Percentiles rank a stretch among this genome's conserved stretches.
These are phyloP conservation scores for Montipora sp. DNA, from an alignment of 64 coral and sea anemone species.

Conservation along the genomic window DNA sequence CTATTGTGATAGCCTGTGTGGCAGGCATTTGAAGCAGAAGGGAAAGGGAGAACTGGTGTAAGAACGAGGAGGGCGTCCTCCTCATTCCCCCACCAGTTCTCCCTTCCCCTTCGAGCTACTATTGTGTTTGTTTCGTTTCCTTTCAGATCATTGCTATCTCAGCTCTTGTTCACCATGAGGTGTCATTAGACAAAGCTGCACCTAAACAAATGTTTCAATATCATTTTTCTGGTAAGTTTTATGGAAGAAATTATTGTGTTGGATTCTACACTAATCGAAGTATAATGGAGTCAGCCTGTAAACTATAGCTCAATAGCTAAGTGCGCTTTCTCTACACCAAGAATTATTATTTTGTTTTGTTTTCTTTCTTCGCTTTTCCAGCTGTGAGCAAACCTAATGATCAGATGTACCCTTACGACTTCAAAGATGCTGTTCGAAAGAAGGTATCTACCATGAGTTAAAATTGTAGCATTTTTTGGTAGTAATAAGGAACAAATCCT, in stretches of 20 bases:
- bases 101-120: neutral
- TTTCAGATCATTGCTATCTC: constrained; percentile 70
- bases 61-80: no score
- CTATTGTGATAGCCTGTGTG: no score
- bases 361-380: constrained; percentile 24
- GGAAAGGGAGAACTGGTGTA: no score
- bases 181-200: constrained; percentile 83
- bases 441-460: constrained; percentile 44
- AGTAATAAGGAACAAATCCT: no score
- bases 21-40: no score
- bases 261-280: no score
- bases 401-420: constrained; percentile 93
- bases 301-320: no score
- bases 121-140: neutral
- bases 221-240: constrained; percentile 87
- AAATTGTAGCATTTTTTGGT: neutral
- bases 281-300: no score
- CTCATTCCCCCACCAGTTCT: no score
- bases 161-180: constrained; percentile 86
- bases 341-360: no score
- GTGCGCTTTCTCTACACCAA: no score
- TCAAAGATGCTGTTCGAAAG: constrained; percentile 85
- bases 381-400: constrained; percentile 95
- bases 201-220: constrained; percentile 96
- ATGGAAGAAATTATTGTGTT: neutral